These are phyloP conservation scores for Eurosta solidaginis DNA, from an alignment of 1,140 invertebrate genomes.

Conservation along the genomic window DNA sequence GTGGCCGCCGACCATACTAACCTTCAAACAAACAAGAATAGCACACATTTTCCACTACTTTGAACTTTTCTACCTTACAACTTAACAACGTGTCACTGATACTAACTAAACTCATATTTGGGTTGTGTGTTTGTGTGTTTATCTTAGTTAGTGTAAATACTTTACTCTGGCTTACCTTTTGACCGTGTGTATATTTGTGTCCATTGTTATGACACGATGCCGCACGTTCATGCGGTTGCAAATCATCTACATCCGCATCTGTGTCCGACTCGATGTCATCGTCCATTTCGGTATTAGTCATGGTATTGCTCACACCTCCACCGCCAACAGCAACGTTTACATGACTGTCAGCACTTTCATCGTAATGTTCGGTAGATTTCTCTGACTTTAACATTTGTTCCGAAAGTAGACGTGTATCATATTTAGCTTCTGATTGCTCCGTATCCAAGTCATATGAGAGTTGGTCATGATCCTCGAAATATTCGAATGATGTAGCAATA, in stretches of 20 bases:
- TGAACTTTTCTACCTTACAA: too few relatives aligned
- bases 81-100: too few relatives aligned
- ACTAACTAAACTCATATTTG: neutral
- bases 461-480: conserved; percentile 53
- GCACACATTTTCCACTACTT: too few relatives aligned
- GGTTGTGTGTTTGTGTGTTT: neutral
- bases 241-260: conserved; percentile 44
- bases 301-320: neutral
- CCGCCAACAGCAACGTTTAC: neutral
- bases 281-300: conserved; percentile 19
- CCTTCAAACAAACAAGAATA: too few relatives aligned
- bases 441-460: conserved; percentile 55
- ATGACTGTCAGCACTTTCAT: conserved; percentile 29
- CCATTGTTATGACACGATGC: conserved; percentile 54
- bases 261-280: conserved; percentile 31
- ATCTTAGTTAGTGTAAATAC: neutral
- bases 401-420: conserved; percentile 56
- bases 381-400: conserved; percentile 52
- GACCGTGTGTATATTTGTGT: conserved; percentile 56
- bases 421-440: conserved; percentile 57
- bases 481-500: conserved; percentile 44
- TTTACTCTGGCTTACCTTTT: conserved; percentile 44
- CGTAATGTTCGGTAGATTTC: conserved; percentile 35
- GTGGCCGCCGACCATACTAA: too few relatives aligned
- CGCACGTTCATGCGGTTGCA: conserved; percentile 54